These are phyloP conservation scores for Spea hammondii DNA, from an alignment of 2,797 vertebrate species.

Conservation along the genomic window DNA sequence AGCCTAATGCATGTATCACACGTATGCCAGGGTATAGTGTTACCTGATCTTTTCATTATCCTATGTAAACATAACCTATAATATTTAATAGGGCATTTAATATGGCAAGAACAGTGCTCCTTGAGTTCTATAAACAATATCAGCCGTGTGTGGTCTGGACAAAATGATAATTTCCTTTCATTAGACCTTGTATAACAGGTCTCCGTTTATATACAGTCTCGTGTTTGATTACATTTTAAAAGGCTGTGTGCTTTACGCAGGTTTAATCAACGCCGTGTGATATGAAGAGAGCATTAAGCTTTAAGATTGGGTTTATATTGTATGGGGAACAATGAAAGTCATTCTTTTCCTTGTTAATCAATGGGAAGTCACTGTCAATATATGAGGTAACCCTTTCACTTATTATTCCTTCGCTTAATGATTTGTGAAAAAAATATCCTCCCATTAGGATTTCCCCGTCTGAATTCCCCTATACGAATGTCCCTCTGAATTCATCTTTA, in stretches of 20 bases:
- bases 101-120: slow-evolving; percentile 51
- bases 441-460: too few species aligned
- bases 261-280: slow-evolving; percentile 58
- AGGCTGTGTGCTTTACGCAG: slow-evolving; percentile 56
- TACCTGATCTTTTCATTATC: slow-evolving; percentile 56
- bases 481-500: too few species aligned
- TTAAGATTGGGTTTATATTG: slow-evolving; percentile 45
- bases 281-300: slow-evolving; percentile 56
- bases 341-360: slow-evolving; percentile 39
- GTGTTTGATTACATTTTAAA: slow-evolving; percentile 58
- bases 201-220: slow-evolving; percentile 49
- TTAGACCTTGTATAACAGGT: slow-evolving; percentile 53
- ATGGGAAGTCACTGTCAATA: slow-evolving; percentile 20
- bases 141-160: slow-evolving; percentile 63
- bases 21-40: slow-evolving; percentile 35
- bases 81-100: slow-evolving; percentile 63
- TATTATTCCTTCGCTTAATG: rapidly evolving
- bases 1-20: slow-evolving; percentile 18
- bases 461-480: too few species aligned
- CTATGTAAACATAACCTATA: slow-evolving; percentile 61
- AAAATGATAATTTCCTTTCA: slow-evolving; percentile 52
- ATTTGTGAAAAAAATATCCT: not conserved
- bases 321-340: slow-evolving; percentile 54
- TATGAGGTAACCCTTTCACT: slow-evolving; percentile 27
- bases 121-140: slow-evolving; percentile 35